These are phyloP conservation scores for Xerus inauris DNA, from an alignment of 2,113 vertebrate genomes.

Conservation along the genomic window DNA sequence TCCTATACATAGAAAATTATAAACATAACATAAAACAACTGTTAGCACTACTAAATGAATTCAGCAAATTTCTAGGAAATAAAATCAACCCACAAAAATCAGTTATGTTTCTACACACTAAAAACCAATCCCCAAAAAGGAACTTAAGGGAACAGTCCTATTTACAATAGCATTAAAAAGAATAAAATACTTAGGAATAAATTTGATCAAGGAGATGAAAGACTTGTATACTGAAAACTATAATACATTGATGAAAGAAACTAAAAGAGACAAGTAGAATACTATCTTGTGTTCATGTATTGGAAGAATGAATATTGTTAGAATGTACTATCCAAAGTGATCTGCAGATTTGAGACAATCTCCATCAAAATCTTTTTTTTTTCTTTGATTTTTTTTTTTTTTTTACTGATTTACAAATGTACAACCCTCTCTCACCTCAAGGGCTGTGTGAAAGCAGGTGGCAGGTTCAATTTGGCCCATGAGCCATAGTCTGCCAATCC, in stretches of 20 bases:
- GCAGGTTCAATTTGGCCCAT: no score
- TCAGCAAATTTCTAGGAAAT: background rate
- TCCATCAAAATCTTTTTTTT: background rate
- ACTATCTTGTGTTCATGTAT: background rate
- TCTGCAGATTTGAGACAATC: background rate
- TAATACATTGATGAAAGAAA: background rate
- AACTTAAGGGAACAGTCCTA: background rate
- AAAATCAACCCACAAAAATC: background rate
- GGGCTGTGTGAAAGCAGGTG: no score
- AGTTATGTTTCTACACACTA: background rate
- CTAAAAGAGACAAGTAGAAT: background rate
- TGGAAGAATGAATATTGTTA: background rate
- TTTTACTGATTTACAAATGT: no score
- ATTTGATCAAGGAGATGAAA: background rate
- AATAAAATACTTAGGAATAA: slow-evolving; percentile 5
- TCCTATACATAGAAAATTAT: background rate
- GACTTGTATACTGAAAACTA: background rate
- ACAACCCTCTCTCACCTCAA: no score
- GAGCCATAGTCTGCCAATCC: no score
- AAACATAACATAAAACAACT: background rate
- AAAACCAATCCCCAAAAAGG: background rate
- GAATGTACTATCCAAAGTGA: background rate
- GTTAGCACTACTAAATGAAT: background rate
- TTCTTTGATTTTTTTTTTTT: no score
- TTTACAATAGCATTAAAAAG: background rate